Base-by-base conservation (phyloP, 2,113 vertebrate genomes). In the Rafetus swinhoei region DNA sequence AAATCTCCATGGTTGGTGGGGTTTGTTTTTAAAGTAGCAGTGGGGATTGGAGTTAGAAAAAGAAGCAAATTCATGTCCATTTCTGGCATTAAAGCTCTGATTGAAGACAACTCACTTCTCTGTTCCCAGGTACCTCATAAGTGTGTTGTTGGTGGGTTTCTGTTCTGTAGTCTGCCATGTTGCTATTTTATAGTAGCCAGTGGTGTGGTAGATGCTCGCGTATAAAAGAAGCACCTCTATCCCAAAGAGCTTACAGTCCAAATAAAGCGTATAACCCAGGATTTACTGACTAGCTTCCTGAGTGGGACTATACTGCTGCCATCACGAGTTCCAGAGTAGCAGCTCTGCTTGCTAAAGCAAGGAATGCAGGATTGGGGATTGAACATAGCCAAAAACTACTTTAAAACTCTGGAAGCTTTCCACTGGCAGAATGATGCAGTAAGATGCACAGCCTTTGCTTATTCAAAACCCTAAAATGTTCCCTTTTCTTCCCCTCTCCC, bases 191-290 rank as follows among this genome's bases (percentile, higher is more conserved):
- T 11, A 88, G 65, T 24, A 90, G 7, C 24, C 52, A 79, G 0
- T 62, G 6, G 27, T 62, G 13, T 62, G 60, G 5, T 62, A 62
- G 60, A 62, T 62, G 27, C 0, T 59, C 82, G 72, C 2, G 2
- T 0, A 57, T 19, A 77, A 24, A 0, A 10, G 16, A 52, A 86
- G 79, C 32, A 14, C 8, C 84, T 92, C 84, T 79, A 59, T 74
- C 56, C 60, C 84, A 86, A 25, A 62, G 27, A 62, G 14, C 69
- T 93, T n/a, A 94, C n/a, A 90, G 85, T 59, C 39, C 86, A 83
- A 84, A 69, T 89, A 84, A 82, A 27, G 86, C 21, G 57, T 1
- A 25, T 53, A 1, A 3, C 60, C 60, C 27, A 29, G 27, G 27
- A 62, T 24, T 29, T 25, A 60, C 59, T 35, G 32, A 69, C 65